Evolutionary conservation across 2,797 vertebrate genomes (phyloP).

Genomic region (Phrynocephalus forsythii): DNA sequence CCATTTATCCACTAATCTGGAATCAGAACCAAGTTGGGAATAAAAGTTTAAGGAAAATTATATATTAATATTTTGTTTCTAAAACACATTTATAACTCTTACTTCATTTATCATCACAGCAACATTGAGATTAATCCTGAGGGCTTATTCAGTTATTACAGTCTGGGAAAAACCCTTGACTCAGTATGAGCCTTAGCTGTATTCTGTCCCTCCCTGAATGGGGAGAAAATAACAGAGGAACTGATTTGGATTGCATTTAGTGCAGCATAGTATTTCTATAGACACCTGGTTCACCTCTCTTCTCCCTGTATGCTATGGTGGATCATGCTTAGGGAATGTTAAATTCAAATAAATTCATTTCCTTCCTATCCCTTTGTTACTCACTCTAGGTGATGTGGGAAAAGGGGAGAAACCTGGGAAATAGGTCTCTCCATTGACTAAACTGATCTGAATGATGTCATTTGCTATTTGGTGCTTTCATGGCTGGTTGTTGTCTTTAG

Average conservation of each 20-base stretch:
- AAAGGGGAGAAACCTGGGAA: background rate
- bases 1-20: conserved; percentile 20
- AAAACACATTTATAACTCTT: conserved; percentile 15
- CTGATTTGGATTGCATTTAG: background rate
- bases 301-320: background rate
- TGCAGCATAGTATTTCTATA: background rate
- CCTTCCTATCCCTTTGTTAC: background rate
- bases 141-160: background rate
- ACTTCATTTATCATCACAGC: conserved; percentile 25
- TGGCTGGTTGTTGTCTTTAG: background rate
- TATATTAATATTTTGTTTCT: conserved; percentile 18
- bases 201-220: too few relatives aligned
- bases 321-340: background rate
- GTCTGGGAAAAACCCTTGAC: background rate
- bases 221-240: background rate
- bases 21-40: conserved; percentile 7
- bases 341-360: background rate
- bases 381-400: background rate
- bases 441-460: background rate
- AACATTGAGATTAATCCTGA: background rate
- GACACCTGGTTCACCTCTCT: background rate
- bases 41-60: conserved; percentile 1
- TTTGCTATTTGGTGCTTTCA: background rate
- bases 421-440: background rate
- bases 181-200: background rate